These are phyloP conservation scores for Drosophila subquinaria DNA, from an alignment of 2,888 invertebrate species.

Conservation along the genomic window DNA sequence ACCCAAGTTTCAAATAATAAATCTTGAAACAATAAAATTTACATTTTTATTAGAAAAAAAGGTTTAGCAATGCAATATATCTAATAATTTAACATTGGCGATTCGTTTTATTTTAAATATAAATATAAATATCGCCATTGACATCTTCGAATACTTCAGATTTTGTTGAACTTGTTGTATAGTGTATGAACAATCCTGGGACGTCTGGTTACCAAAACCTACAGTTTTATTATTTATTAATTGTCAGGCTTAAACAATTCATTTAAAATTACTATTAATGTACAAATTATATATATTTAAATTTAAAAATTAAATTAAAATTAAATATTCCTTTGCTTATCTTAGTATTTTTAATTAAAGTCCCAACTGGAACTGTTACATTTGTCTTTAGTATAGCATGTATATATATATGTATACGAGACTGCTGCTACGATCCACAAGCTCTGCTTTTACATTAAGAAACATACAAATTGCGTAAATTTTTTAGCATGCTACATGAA, in stretches of 20 bases:
- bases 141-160: background rate
- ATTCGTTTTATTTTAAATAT: no score
- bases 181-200: background rate
- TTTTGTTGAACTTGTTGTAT: background rate
- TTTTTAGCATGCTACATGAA: constrained; percentile 63
- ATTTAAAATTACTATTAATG: no score
- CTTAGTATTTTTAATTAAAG: constrained; percentile 24
- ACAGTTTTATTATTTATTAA: background rate
- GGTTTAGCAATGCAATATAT: constrained; percentile 56
- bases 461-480: constrained; percentile 73
- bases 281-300: no score
- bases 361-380: constrained; percentile 19
- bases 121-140: background rate
- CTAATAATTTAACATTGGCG: constrained; percentile 31
- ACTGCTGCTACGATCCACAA: constrained; percentile 15
- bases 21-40: constrained; percentile 77
- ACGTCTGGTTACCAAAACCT: background rate
- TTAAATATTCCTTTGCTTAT: background rate
- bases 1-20: constrained; percentile 62
- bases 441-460: constrained; percentile 43
- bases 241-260: no score
- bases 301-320: no score
- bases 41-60: constrained; percentile 66
- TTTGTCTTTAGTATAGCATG: constrained; percentile 28
- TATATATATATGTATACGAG: constrained; percentile 43